These are phyloP conservation scores for Sebastes oblongus DNA, from an alignment of 2,797 vertebrate genomes.

Conservation along the genomic window DNA sequence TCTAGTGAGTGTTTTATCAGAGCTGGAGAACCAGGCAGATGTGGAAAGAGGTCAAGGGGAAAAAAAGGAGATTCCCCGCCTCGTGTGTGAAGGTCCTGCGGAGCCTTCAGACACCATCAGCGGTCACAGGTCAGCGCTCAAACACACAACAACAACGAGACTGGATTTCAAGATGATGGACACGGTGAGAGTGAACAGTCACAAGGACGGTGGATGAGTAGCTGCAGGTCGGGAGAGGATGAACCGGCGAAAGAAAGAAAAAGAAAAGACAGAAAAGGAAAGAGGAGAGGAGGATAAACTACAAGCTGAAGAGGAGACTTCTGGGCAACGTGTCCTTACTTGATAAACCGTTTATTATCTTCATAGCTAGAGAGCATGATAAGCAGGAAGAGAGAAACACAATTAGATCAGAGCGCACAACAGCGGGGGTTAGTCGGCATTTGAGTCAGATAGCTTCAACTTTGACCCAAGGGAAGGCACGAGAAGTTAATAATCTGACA, in stretches of 20 bases:
- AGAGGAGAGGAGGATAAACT: constrained; percentile 76
- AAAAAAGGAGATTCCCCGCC: constrained; percentile 16
- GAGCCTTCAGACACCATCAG: constrained; percentile 73
- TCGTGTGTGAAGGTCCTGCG: constrained; percentile 70
- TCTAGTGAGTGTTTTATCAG: constrained; percentile 49
- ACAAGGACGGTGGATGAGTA: constrained; percentile 54
- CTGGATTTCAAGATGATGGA: constrained; percentile 49
- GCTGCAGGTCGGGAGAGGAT: constrained; percentile 36
- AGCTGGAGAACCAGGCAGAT: constrained; percentile 62
- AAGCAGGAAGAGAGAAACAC: constrained; percentile 99
- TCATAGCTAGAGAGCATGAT: constrained; percentile 99
- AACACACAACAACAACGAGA: constrained; percentile 49
- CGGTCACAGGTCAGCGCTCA: constrained; percentile 71
- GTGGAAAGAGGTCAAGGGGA: constrained; percentile 67
- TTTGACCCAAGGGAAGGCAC: constrained; percentile 62
- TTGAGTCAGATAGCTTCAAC: constrained; percentile 65
- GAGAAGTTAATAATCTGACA: constrained; percentile 75
- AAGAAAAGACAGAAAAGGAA: background rate
- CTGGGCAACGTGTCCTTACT: constrained; percentile 98
- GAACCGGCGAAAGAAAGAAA: constrained; percentile 17
- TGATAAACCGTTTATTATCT: constrained; percentile 99
- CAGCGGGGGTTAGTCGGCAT: constrained; percentile 75
- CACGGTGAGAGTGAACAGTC: constrained; percentile 55
- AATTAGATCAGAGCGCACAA: constrained; percentile 91
- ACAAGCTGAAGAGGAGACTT: constrained; percentile 82